phyloP scores from a whole-genome alignment of 1,140 invertebrate species.

The Drosophila truncata region DNA sequence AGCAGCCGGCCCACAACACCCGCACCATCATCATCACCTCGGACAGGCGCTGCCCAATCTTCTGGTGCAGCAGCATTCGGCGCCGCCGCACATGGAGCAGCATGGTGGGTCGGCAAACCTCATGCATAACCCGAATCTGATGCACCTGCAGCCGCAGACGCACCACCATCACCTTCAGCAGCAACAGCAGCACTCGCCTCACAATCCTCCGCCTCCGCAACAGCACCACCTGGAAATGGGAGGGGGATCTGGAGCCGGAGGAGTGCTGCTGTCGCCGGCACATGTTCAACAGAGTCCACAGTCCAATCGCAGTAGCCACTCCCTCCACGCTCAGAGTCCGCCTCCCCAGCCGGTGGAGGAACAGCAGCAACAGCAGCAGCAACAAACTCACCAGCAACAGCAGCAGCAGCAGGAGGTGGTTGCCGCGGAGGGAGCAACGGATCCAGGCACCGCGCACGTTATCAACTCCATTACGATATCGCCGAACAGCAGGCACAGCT shows the following conservation, averaged over 20 bases:
- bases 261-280: constrained; percentile 60
- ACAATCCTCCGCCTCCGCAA: constrained; percentile 46
- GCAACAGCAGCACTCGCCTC: constrained; percentile 61
- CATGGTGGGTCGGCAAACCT: constrained; percentile 61
- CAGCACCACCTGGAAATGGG: constrained; percentile 67
- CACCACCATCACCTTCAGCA: constrained; percentile 46
- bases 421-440: constrained; percentile 47
- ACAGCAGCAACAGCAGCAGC: constrained; percentile 24
- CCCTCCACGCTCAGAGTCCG: constrained; percentile 71
- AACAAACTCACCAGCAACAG: constrained; percentile 24
- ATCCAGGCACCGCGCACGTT: constrained; percentile 65
- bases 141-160: constrained; percentile 67
- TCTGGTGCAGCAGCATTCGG: constrained; percentile 70
- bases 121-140: constrained; percentile 78
- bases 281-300: constrained; percentile 73
- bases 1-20: constrained; percentile 47
- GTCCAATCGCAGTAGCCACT: constrained; percentile 70
- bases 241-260: constrained; percentile 21
- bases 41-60: constrained; percentile 71
- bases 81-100: constrained; percentile 58
- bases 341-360: constrained; percentile 42
- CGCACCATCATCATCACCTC: constrained; percentile 64
- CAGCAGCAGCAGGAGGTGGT: constrained; percentile 56
- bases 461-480: constrained; percentile 84
- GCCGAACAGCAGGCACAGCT: constrained; percentile 72